These are phyloP conservation scores for Meleagris gallopavo DNA, from an alignment of 2,113 vertebrate species.

Conservation along the genomic window DNA sequence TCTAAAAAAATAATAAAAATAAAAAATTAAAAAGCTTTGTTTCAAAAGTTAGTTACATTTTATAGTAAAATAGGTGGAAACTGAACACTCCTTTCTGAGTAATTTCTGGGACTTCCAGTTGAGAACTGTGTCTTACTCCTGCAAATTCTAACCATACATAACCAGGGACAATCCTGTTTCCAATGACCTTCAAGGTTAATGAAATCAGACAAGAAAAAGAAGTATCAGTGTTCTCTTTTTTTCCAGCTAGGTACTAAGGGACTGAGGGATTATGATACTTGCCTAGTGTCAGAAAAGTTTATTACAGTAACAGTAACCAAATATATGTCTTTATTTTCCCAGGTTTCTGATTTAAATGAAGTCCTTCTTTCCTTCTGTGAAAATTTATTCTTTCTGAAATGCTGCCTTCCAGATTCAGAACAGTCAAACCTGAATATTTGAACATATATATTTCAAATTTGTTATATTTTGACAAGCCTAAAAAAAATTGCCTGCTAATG, in stretches of 20 bases:
- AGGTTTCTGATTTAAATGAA: conserved; percentile 14
- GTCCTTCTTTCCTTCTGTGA: conserved; percentile 23
- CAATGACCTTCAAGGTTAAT: conserved; percentile 13
- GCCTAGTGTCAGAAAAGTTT: conserved; percentile 16
- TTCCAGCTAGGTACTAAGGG: neutral
- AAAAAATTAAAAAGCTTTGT: neutral
- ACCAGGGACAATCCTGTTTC: neutral
- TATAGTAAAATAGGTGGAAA: neutral
- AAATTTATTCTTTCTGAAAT: conserved; percentile 37
- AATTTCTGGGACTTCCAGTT: neutral
- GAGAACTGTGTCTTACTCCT: neutral
- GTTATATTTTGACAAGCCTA: neutral
- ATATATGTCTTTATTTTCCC: conserved; percentile 21
- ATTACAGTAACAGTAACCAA: conserved; percentile 19
- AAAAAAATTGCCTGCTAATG: neutral
- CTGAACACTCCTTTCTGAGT: neutral
- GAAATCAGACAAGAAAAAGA: conserved; percentile 46
- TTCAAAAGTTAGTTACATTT: neutral
- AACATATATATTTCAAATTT: neutral
- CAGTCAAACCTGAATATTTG: neutral
- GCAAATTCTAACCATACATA: neutral
- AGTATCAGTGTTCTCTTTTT: neutral
- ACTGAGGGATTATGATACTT: conserved; percentile 3
- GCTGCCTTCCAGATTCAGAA: neutral
- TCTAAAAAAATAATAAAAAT: neutral